Evolutionary conservation across 1,140 invertebrate genomes (phyloP), one percentile per base, ranked within the genome.

Genomic region (Drosophila tristis): DNA sequence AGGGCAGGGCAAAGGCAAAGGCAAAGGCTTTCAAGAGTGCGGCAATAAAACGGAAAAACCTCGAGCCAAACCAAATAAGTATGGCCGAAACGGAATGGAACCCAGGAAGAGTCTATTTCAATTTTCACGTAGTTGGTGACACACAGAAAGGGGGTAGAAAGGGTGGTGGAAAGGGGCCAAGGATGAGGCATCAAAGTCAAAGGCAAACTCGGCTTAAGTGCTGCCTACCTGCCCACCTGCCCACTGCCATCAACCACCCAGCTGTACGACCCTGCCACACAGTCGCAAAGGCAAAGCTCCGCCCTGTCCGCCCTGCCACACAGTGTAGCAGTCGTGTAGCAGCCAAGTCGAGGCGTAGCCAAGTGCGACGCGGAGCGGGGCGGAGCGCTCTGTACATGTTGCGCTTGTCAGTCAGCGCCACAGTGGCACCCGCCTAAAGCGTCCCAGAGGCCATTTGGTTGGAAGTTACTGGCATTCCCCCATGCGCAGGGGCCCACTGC

Each of bases 71-170:
- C 11, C 35, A 39, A 39, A 13, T 39, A 29, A 1, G 5, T 29
- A 13, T 23, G 9, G 39, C 16, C 48, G 9, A 26, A 51, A 29
- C 23, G 44, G 9, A 44, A 29, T 6, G 9, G 23, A 55, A 39
- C 42, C 67, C 65, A 63, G 60, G 53, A 63, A 74, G 54, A 84
- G 81, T 86, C 81, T 81, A 81, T 86, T 85, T 86, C 74, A 70
- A 85, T 85, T 87, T 78, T 86, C 81, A 78, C 70, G 81, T 86
- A 67, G 82, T 78, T 86, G 78, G 78, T 78, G 20, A 20, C 20
- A 20, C 20, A 20, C 20, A 20, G 20, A 20, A 20, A 20, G 2
- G 20, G 20, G 20, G 16, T 16, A 1, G 16, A n/a, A n/a, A n/a
- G n/a, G n/a, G n/a, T n/a, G 16, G 16, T 16, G 16, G 16, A 16